Conservation (phyloP, 2,797 vertebrate genomes). For the Denticeps clupeoides region DNA sequence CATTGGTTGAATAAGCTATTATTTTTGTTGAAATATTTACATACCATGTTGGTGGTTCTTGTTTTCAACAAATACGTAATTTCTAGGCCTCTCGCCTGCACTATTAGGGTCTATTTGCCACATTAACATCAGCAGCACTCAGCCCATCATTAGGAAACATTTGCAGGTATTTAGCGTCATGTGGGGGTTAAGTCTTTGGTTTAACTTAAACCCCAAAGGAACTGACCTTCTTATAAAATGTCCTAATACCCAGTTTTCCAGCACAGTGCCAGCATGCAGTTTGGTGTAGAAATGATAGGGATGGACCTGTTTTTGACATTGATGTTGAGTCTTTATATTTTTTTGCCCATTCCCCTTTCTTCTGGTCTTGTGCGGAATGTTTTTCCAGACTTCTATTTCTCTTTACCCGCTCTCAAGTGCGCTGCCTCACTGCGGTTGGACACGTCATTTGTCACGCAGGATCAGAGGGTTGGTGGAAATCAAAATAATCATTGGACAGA, state of each 20-base stretch:
- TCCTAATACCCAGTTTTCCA: background rate
- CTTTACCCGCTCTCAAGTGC: conserved; percentile 43
- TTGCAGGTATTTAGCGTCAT: background rate
- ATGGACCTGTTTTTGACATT: conserved; percentile 2
- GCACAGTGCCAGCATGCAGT: background rate
- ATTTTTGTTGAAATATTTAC: too few relatives aligned
- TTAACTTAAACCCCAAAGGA: background rate
- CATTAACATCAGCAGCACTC: background rate
- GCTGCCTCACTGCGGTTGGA: conserved; percentile 52
- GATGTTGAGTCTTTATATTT: conserved; percentile 2
- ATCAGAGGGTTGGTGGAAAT: conserved; percentile 54
- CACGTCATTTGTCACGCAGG: conserved; percentile 59
- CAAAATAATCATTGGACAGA: conserved; percentile 51
- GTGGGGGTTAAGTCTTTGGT: background rate
- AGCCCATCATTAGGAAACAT: background rate
- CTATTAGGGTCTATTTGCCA: background rate
- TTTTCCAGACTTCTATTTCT: conserved; percentile 54
- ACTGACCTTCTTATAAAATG: background rate
- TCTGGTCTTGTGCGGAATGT: conserved; percentile 45
- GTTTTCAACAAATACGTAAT: too few relatives aligned
- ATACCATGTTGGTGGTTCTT: too few relatives aligned
- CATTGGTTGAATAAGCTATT: too few relatives aligned
- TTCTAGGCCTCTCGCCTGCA: background rate
- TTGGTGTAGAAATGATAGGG: background rate
- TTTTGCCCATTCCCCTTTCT: conserved; percentile 21